Conservation (phyloP, 2,888 invertebrate genomes). For the Temnothorax ravouxi region DNA sequence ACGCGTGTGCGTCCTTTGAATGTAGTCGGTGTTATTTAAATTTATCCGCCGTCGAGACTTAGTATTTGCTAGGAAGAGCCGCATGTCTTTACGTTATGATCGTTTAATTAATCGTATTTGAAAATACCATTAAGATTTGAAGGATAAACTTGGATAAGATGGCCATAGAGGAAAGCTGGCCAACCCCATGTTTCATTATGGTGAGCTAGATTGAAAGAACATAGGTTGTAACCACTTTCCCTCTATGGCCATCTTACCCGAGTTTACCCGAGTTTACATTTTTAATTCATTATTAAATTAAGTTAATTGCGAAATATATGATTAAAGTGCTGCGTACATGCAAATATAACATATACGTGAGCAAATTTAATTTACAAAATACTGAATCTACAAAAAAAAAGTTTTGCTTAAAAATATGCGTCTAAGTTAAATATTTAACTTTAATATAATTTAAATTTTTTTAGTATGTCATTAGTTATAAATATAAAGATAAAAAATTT, state of each 20-base stretch:
- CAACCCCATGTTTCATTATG: too few relatives aligned
- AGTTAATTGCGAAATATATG: conserved; percentile 3
- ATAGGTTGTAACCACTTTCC: too few relatives aligned
- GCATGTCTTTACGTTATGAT: background rate
- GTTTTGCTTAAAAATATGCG: background rate
- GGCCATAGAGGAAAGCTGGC: too few relatives aligned
- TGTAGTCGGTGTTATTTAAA: conserved; percentile 20
- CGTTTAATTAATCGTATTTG: background rate
- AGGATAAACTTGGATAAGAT: background rate
- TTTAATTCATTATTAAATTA: background rate
- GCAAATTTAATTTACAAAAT: conserved; percentile 4
- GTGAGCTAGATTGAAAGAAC: too few relatives aligned
- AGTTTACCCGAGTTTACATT: background rate
- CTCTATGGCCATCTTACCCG: too few relatives aligned
- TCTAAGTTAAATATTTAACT: background rate
- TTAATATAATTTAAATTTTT: background rate
- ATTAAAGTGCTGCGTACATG: background rate
- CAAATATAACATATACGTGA: background rate
- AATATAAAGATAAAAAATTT: background rate
- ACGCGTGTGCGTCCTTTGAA: background rate
- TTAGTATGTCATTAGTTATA: background rate
- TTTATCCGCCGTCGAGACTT: conserved; percentile 17
- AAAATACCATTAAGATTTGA: background rate
- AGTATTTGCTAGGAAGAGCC: background rate
- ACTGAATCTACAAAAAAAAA: background rate